A percentile compares a stretch with the other conserved stretches of the same genome.
phyloP scores from a whole-genome alignment of 53 echinoderm and acorn worm species.

The Patiria pectinifera region DNA sequence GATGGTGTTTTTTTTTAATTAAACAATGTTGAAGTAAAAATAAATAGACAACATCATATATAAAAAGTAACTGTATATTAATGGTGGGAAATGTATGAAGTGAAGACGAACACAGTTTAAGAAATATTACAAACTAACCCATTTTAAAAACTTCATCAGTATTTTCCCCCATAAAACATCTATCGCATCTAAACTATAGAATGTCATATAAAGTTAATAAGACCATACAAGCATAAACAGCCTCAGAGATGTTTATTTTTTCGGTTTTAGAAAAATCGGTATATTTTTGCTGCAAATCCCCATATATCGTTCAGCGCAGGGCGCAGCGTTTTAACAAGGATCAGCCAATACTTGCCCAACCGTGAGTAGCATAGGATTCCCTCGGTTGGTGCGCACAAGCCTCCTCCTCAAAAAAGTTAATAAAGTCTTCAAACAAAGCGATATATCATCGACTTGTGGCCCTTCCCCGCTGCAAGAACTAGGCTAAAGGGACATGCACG shows the following conservation, averaged over 20 bases:
- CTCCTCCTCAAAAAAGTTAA: background rate
- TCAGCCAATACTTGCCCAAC: conserved; percentile 2
- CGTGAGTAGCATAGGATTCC: background rate
- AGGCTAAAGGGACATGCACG: conserved; percentile 53
- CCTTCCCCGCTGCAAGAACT: conserved; percentile 42
- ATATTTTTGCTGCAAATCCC: background rate
- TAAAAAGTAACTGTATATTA: background rate
- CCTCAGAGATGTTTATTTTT: conserved; percentile 24
- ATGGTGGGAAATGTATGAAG: background rate
- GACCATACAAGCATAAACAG: conserved; percentile 24
- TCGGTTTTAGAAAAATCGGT: conserved; percentile 10
- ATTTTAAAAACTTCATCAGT: background rate
- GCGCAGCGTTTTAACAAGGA: conserved; percentile 43
- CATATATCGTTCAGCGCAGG: conserved; percentile 36
- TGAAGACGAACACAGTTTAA: background rate
- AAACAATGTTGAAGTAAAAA: background rate
- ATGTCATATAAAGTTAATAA: conserved; percentile 28
- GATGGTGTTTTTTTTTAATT: too few relatives aligned
- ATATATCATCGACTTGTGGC: conserved; percentile 42
- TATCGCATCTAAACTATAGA: background rate
- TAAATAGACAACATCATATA: background rate
- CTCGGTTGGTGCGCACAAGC: background rate
- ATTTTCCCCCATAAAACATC: conserved; percentile 7
- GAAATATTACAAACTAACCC: background rate
- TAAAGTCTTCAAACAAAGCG: conserved; percentile 19